phyloP scores from a whole-genome alignment of 2,113 vertebrate species.

The Lontra canadensis region DNA sequence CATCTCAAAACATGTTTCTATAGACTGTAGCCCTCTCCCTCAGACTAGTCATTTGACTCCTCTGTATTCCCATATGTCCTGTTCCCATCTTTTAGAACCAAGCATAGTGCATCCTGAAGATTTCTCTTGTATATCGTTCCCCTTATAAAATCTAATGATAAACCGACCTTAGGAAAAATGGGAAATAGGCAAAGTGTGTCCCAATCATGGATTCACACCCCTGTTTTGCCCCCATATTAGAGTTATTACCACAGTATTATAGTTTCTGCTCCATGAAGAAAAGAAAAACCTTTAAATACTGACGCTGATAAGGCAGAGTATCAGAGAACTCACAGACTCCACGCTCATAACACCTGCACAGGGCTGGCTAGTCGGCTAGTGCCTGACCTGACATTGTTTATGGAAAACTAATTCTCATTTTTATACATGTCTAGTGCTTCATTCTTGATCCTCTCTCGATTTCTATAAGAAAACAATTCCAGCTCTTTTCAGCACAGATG shows the following conservation, averaged over 20 bases:
- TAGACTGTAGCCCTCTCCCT: neutral
- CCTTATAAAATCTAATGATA: neutral
- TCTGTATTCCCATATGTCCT: neutral
- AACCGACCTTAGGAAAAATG: neutral
- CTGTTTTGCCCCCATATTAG: neutral
- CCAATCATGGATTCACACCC: rapidly evolving
- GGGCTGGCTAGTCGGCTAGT: neutral
- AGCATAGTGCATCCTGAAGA: neutral
- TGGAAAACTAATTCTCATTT: neutral
- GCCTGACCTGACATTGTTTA: neutral
- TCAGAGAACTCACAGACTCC: neutral
- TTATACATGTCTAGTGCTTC: neutral
- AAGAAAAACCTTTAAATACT: neutral
- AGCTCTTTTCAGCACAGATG: neutral
- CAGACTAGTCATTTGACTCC: neutral
- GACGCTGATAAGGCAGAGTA: neutral
- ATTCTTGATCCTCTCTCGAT: neutral
- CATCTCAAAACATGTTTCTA: neutral
- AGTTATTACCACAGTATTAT: neutral
- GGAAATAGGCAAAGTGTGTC: neutral
- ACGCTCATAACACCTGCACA: neutral
- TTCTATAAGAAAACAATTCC: neutral
- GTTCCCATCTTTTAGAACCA: neutral
- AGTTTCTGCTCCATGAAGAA: neutral
- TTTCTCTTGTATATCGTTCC: neutral